Base-by-base conservation (phyloP, 2,797 vertebrate genomes). In the Halcyon chelicuti region DNA sequence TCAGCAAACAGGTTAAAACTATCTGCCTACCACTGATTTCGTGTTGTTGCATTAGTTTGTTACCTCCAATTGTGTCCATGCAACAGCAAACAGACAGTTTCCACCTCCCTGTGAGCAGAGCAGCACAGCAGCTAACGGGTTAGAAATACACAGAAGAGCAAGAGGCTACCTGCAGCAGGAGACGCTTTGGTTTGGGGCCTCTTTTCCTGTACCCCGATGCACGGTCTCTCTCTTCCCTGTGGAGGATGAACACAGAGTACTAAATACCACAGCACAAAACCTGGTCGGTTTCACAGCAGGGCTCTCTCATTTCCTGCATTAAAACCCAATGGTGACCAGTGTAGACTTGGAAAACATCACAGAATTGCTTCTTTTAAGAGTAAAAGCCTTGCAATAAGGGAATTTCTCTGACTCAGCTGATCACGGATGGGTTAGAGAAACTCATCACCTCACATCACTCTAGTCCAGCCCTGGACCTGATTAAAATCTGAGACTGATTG, bases 151-250 rank as follows among this genome's bases (percentile, higher is more conserved):
- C 11, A 91, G 91, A 91, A 92, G 40, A 94, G 55, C 85, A 89
- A 86, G 68, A 80, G 26, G 86, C 89, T 99, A 99, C 99, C 99
- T 99, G 98, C 96, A 99, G 97, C 77, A 99, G 96, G 66, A 99
- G 99, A 77, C 98, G 98, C 96, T 99, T 98, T 83, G 99, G 99
- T 98, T 99, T 98, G 93, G 99, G 99, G 37, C 99, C 99, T 98
- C 99, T 99, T 98, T 98, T 99, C 93, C 99, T 99, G 96, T 99
- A 99, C 78, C 99, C 99, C 54, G 99, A 98, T 11, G 99, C 98
- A 97, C 99, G 98, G 92, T 99, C 98, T 98, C 98, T 98, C 98
- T 99, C 99, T 97, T 99, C 99, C 98, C 99, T 99, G 98, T 47
- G 87, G 93, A 90, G 90, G 33, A 92, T 68, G 94, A 93, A 96